Percentiles rank a stretch among this genome's conserved stretches.
These are phyloP conservation scores for Glareola pratincola DNA, from an alignment of 2,113 vertebrate species.

Conservation along the genomic window DNA sequence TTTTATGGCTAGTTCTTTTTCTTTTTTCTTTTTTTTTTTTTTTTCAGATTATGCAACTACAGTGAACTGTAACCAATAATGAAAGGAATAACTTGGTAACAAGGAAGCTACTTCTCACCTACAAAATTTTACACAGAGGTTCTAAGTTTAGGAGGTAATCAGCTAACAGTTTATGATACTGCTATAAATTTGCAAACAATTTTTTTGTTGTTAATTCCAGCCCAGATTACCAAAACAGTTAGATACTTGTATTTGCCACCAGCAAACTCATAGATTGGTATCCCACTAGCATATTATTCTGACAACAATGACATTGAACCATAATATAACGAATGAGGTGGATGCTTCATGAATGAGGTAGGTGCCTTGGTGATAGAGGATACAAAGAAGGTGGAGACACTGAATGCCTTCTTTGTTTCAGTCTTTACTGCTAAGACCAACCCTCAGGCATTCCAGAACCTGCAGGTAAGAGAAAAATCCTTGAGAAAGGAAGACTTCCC, in stretches of 20 bases:
- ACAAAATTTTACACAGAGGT: neutral
- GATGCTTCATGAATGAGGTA: neutral
- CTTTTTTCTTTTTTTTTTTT: neutral
- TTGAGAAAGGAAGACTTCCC: neutral
- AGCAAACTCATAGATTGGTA: neutral
- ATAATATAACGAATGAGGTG: neutral
- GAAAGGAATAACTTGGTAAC: neutral
- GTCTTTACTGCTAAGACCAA: neutral
- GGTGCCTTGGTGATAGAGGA: neutral
- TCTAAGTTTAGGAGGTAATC: neutral
- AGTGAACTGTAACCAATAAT: neutral
- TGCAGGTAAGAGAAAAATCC: neutral
- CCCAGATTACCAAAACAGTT: neutral
- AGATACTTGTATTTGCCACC: neutral
- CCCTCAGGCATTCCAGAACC: neutral
- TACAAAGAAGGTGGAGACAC: neutral
- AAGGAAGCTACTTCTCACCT: neutral
- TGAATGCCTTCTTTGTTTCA: neutral
- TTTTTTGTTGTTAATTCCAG: neutral
- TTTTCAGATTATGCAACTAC: neutral
- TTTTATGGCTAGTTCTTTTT: neutral
- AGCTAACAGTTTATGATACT: neutral
- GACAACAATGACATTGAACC: neutral
- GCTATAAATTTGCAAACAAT: fast-evolving
- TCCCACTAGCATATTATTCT: neutral